A percentile compares a stretch with the other conserved stretches of the same genome.
Evolutionary conservation across 2,113 vertebrate genomes (phyloP).

Genomic region (Cyphomyrus plagiostoma): DNA sequence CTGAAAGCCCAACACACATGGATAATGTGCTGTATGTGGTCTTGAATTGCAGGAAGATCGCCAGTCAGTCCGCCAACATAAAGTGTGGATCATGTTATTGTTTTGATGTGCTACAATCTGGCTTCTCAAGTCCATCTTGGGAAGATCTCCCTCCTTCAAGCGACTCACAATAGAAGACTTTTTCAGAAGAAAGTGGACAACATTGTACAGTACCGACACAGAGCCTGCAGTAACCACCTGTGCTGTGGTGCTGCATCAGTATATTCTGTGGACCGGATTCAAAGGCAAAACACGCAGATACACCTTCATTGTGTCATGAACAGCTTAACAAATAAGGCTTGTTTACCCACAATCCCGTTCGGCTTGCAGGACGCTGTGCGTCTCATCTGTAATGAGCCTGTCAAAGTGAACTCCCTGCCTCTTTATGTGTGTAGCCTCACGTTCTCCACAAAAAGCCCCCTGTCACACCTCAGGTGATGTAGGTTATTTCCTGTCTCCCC

Average conservation of each 20-base stretch:
- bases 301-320: not conserved
- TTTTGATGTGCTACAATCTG: not conserved
- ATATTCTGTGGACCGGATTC: not conserved
- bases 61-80: not conserved
- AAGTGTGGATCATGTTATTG: not conserved
- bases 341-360: conserved; percentile 8
- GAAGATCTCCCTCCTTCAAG: not conserved
- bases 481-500: conserved; percentile 27
- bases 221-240: not conserved
- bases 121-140: not conserved
- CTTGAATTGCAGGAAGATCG: not conserved
- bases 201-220: not conserved
- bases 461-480: conserved; percentile 37
- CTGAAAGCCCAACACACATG: not conserved
- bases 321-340: not conserved
- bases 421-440: conserved; percentile 34
- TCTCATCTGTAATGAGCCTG: conserved; percentile 7
- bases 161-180: not conserved
- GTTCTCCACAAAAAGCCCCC: conserved; percentile 32
- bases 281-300: not conserved
- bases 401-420: conserved; percentile 36
- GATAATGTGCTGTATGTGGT: not conserved
- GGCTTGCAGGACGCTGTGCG: not conserved
- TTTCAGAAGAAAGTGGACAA: not conserved
- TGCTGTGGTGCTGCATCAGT: not conserved